Base-by-base conservation (phyloP, 1,140 invertebrate species). In the Samia ricini region DNA sequence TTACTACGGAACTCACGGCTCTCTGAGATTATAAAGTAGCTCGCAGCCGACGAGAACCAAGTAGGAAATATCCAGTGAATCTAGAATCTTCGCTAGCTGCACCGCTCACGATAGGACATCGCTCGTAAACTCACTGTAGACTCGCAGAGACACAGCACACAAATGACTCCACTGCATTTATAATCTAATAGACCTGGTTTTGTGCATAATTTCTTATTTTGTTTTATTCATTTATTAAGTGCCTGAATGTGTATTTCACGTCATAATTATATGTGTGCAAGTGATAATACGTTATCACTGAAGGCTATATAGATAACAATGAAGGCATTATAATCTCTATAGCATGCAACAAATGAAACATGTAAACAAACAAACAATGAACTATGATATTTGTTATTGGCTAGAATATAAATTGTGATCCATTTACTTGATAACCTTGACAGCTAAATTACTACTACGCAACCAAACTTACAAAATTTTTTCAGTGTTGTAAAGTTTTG, bases 61-160 rank as follows among this genome's bases (percentile, higher is more conserved):
- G 56, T 71, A 65, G 64, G 65, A 74, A 75, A 69, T 75, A 76
- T 71, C 60, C 66, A 75, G 56, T 71, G 75, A 72, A 81, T 82
- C 75, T 77, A 72, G 71, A 78, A 82, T 82, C 74, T 76, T 76
- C 72, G 72, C 63, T 67, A 60, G 71, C 72, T 71, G 64, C 67
- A 60, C 68, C 72, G 76, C 71, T 68, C 76, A 71, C 70, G 79
- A 80, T 80, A 79, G 77, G 69, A 77, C 76, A 76, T 71, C 72
- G 76, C 69, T 83, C 82, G 80, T 83, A 85, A 83, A 85, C 78
- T 75, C 65, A 64, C 60, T 61, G 60, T 64, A 71, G 68, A 72
- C 63, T 63, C 63, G 59, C 64, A 73, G 67, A 72, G 76, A 78
- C 79, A 72, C 70, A 72, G 69, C 59, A 75, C 81, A 78, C 72